phyloP scores from a whole-genome alignment of 2,888 invertebrate species.

The Spisula subtruncata region DNA sequence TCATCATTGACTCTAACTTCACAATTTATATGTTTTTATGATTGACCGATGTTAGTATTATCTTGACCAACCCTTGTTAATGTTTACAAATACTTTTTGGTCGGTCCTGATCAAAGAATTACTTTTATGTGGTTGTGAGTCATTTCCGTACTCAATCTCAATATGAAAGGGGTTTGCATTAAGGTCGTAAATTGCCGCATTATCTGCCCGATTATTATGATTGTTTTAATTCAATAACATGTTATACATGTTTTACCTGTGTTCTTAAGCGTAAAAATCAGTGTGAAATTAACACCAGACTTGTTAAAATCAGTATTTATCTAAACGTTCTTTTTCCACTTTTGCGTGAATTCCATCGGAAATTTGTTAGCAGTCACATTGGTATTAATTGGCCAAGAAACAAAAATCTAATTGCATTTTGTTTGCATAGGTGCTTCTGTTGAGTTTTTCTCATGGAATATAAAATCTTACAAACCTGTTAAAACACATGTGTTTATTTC shows the following conservation, averaged over 20 bases:
- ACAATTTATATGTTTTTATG: not conserved
- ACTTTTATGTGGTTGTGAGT: not conserved
- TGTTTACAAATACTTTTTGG: not conserved
- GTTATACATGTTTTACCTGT: conserved; percentile 7
- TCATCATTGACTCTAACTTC: not conserved
- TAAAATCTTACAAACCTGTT: conserved; percentile 47
- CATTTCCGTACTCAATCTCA: not conserved
- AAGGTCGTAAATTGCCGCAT: not conserved
- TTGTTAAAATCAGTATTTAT: not conserved
- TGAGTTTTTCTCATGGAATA: conserved; percentile 42
- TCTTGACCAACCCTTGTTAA: not conserved
- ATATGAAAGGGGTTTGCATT: not conserved
- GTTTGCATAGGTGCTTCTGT: conserved; percentile 61
- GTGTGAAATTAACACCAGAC: conserved; percentile 3
- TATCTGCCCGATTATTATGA: not conserved
- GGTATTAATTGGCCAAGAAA: conserved; percentile 49
- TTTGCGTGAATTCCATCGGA: conserved; percentile 7
- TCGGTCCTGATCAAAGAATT: not conserved
- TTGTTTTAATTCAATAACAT: conserved; percentile 19
- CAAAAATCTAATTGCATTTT: conserved; percentile 61
- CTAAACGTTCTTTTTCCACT: not conserved
- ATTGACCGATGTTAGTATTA: not conserved
- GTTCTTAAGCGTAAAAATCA: not conserved
- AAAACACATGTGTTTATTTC: conserved; percentile 67
- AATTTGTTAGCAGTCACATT: conserved; percentile 27